Conservation (phyloP, 2,888 invertebrate genomes). For the Drosophila colorata region DNA sequence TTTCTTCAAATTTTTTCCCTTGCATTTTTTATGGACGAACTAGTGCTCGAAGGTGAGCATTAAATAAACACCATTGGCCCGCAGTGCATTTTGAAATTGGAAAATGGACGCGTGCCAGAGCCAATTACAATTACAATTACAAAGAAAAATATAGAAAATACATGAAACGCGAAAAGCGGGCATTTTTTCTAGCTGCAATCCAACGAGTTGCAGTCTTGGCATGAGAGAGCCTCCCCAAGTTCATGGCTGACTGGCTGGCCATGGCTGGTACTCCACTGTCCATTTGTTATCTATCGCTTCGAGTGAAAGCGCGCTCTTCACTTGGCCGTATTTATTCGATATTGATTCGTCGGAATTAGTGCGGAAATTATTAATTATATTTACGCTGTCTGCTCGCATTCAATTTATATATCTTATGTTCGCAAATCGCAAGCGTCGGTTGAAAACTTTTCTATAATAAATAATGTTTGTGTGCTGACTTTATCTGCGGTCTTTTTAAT, state of each 20-base stretch:
- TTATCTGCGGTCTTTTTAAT: constrained; percentile 47
- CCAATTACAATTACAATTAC: constrained; percentile 34
- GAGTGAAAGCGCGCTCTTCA: constrained; percentile 58
- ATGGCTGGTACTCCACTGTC: constrained; percentile 4
- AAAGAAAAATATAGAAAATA: constrained; percentile 9
- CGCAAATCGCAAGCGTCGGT: constrained; percentile 23
- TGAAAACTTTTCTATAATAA: constrained; percentile 15
- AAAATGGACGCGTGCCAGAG: constrained; percentile 34
- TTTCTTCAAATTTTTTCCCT: constrained; percentile 4
- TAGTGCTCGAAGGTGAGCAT: constrained; percentile 29
- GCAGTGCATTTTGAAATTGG: constrained; percentile 48
- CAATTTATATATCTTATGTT: constrained; percentile 16
- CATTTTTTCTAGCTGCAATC: background rate
- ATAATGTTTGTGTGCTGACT: constrained; percentile 11
- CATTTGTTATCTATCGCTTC: constrained; percentile 32
- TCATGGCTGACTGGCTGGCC: constrained; percentile 36
- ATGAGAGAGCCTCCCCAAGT: constrained; percentile 7
- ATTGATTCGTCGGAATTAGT: constrained; percentile 70
- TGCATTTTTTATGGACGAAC: constrained; percentile 37
- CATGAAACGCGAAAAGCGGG: background rate
- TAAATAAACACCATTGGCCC: constrained; percentile 48
- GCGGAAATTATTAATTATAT: constrained; percentile 78
- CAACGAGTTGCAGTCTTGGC: constrained; percentile 8
- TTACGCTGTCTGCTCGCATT: constrained; percentile 30
- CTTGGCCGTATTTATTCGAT: constrained; percentile 18